Percentiles rank a stretch among this genome's conserved stretches.
phyloP scores from a whole-genome alignment of 23 tunicate genomes.

The Ciona savignyi region DNA sequence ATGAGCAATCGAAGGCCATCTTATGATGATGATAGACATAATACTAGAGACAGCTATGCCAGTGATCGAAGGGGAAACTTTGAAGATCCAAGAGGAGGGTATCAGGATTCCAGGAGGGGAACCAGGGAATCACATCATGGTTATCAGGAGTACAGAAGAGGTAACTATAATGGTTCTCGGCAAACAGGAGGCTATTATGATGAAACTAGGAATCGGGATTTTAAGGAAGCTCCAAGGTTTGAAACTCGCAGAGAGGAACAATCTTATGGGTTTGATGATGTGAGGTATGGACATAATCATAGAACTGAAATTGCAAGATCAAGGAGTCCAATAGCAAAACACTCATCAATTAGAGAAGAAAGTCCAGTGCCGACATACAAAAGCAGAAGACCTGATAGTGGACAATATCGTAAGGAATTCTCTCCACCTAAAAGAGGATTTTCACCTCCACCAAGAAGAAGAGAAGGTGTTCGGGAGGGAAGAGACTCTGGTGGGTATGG shows the following conservation, averaged over 20 bases:
- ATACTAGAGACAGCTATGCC: slow-evolving; percentile 1
- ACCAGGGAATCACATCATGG: slow-evolving; percentile 15
- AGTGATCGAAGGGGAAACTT: slow-evolving; percentile 8
- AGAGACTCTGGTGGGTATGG: not conserved
- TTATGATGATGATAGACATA: slow-evolving; percentile 12
- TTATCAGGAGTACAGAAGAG: not conserved
- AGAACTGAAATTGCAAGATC: not conserved
- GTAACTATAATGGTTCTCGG: not conserved
- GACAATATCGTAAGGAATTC: not conserved
- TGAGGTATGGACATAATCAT: not conserved
- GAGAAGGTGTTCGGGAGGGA: not conserved
- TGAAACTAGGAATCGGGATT: not conserved
- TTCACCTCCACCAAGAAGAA: not conserved
- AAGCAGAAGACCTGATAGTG: not conserved
- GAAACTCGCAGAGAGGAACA: not conserved
- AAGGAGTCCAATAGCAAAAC: not conserved
- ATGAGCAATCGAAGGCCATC: slow-evolving; percentile 11
- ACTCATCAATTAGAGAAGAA: not conserved
- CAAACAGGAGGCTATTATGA: not conserved
- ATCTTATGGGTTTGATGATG: not conserved
- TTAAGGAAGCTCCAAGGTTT: not conserved
- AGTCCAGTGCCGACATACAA: not conserved
- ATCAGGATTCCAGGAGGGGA: slow-evolving; percentile 10
- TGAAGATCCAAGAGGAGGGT: slow-evolving; percentile 29
- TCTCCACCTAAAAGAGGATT: not conserved